These are phyloP conservation scores for Zootoca vivipara DNA, from an alignment of 2,113 vertebrate genomes.

Conservation along the genomic window DNA sequence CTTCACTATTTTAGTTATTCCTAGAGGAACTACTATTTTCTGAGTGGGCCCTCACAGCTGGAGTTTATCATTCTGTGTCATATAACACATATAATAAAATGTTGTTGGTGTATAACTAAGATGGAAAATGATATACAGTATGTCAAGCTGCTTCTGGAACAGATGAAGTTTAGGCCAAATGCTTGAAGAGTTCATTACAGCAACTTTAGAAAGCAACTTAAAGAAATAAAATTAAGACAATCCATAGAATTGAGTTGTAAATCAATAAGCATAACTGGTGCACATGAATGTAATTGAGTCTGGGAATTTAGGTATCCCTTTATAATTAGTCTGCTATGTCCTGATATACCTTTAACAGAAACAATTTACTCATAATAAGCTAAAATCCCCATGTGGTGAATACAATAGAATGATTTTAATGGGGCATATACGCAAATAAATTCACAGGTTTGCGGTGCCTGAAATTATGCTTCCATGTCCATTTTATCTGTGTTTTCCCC, in stretches of 20 bases:
- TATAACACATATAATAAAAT: neutral
- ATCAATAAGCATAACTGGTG: slow-evolving; percentile 2
- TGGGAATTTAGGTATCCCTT: neutral
- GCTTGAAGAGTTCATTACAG: neutral
- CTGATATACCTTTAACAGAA: neutral
- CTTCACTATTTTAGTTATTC: neutral
- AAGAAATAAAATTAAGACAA: neutral
- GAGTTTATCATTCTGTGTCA: neutral
- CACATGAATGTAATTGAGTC: neutral
- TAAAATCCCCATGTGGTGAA: neutral
- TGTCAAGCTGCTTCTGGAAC: neutral
- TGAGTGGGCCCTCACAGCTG: neutral
- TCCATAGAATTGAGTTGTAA: slow-evolving; percentile 2
- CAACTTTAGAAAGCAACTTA: neutral
- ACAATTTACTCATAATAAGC: neutral
- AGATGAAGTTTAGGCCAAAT: neutral
- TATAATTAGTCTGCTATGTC: neutral
- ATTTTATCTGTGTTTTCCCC: neutral
- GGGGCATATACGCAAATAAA: neutral
- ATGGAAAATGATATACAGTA: too few relatives aligned
- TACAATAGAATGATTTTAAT: neutral
- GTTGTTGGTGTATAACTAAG: neutral
- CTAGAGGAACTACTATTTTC: neutral
- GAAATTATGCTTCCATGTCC: neutral
- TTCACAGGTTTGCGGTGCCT: neutral